A percentile compares a stretch with the other conserved stretches of the same genome.
phyloP scores from a whole-genome alignment of 2,797 vertebrate species.

The Protosalanx chinensis region DNA sequence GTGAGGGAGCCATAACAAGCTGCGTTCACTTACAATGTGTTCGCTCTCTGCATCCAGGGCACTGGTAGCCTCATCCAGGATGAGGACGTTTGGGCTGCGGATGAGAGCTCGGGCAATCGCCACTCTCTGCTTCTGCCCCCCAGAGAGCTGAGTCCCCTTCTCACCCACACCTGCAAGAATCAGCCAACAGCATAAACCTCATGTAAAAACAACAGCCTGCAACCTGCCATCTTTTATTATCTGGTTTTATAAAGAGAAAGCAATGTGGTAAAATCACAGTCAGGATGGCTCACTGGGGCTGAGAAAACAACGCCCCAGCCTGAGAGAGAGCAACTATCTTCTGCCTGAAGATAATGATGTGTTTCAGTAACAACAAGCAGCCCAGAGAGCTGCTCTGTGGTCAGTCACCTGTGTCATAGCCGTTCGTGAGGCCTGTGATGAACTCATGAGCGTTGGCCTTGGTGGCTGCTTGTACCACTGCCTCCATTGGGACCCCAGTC shows the following conservation, averaged over 20 bases:
- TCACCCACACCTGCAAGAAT: slow-evolving; percentile 82
- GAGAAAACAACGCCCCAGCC: neutral
- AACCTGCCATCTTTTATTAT: neutral
- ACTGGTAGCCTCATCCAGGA: slow-evolving; percentile 94
- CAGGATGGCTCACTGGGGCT: too few relatives aligned
- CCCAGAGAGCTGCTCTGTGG: neutral
- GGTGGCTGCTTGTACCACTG: slow-evolving; percentile 78
- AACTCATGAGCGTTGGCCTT: slow-evolving; percentile 89
- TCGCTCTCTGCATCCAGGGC: slow-evolving; percentile 93
- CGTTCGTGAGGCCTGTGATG: slow-evolving; percentile 79
- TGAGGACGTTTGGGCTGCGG: slow-evolving; percentile 82
- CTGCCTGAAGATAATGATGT: neutral
- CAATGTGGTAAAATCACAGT: neutral
- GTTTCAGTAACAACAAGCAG: neutral
- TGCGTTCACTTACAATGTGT: slow-evolving; percentile 75
- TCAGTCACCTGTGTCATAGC: slow-evolving; percentile 84
- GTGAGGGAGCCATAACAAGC: neutral
- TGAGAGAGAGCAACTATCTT: neutral
- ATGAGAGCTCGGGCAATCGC: slow-evolving; percentile 93
- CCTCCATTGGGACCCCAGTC: slow-evolving; percentile 71
- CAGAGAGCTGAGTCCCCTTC: slow-evolving; percentile 91
- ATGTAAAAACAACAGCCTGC: neutral
- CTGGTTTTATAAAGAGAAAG: neutral
- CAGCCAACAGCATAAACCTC: neutral
- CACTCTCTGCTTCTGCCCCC: slow-evolving; percentile 94